A percentile compares a stretch with the other conserved stretches of the same genome.
Evolutionary conservation across 2,113 vertebrate species (phyloP).

Genomic region (Abramis brama): DNA sequence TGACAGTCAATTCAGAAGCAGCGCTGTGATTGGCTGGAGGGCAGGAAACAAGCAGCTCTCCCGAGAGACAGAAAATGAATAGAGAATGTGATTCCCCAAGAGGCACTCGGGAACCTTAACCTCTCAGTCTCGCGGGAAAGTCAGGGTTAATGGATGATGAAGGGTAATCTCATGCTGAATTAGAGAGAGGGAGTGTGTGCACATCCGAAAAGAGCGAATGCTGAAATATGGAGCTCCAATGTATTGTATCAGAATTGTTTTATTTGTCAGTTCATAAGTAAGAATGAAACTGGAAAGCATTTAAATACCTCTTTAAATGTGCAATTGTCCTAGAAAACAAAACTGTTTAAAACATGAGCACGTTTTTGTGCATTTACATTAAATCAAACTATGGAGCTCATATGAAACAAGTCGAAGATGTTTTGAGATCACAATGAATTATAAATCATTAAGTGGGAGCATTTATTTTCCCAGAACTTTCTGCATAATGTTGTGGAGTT

Average conservation of each 20-base stretch:
- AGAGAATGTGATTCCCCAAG: slow-evolving; percentile 12
- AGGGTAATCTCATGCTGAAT: slow-evolving; percentile 44
- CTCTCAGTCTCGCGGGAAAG: slow-evolving; percentile 9
- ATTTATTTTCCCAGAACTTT: background rate
- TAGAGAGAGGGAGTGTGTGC: slow-evolving; percentile 23
- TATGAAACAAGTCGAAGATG: background rate
- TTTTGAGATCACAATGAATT: background rate
- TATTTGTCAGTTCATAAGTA: background rate
- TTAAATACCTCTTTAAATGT: background rate
- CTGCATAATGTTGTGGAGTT: background rate
- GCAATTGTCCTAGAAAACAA: background rate
- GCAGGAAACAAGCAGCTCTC: slow-evolving; percentile 25
- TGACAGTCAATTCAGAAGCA: background rate
- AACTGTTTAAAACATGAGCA: background rate
- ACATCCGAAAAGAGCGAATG: background rate
- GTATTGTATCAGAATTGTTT: background rate
- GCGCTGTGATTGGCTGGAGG: background rate
- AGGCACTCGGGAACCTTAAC: background rate
- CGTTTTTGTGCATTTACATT: background rate
- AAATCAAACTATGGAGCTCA: background rate
- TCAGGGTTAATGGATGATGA: slow-evolving; percentile 48
- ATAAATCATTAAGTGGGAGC: background rate
- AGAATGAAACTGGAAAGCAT: background rate
- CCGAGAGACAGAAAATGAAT: background rate
- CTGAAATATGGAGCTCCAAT: slow-evolving; percentile 16